These are phyloP conservation scores for Amaurobius ferox DNA, from an alignment of 2,888 invertebrate genomes.

Conservation along the genomic window DNA sequence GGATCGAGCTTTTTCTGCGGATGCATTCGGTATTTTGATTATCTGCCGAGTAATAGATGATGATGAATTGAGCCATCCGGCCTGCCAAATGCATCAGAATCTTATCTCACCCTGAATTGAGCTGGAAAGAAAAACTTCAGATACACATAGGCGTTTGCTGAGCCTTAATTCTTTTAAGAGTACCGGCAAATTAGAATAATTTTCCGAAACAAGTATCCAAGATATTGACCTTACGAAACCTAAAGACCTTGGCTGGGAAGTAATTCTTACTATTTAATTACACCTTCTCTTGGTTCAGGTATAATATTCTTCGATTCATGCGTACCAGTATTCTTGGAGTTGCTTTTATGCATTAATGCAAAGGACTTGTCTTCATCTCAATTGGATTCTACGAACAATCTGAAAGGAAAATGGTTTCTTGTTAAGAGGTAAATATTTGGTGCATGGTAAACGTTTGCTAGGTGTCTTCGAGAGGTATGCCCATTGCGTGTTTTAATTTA, in stretches of 20 bases:
- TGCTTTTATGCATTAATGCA: not conserved
- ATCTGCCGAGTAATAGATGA: slow-evolving; percentile 59
- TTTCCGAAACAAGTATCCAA: slow-evolving; percentile 40
- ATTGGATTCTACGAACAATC: not conserved
- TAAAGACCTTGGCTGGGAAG: not conserved
- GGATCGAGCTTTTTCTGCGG: slow-evolving; percentile 51
- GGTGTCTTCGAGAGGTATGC: too few species aligned
- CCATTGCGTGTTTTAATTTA: not conserved
- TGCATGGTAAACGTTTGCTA: too few species aligned
- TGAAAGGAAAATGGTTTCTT: too few species aligned
- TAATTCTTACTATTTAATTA: slow-evolving; percentile 7
- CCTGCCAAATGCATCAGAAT: slow-evolving; percentile 58
- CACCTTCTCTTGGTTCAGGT: not conserved
- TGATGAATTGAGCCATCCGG: slow-evolving; percentile 67
- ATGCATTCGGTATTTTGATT: slow-evolving; percentile 66
- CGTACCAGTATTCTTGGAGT: not conserved
- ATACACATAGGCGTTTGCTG: slow-evolving; percentile 23
- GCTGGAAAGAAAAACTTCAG: slow-evolving; percentile 29
- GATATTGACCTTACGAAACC: slow-evolving; percentile 39
- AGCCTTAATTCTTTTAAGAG: slow-evolving; percentile 40
- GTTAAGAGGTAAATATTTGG: too few species aligned
- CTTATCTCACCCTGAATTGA: slow-evolving; percentile 56
- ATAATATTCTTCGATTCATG: not conserved
- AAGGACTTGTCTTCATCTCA: not conserved
- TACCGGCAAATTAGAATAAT: slow-evolving; percentile 58